A percentile compares a stretch with the other conserved stretches of the same genome.
Conservation (phyloP, 2,113 vertebrate genomes). For the Oenanthe oenanthe region DNA sequence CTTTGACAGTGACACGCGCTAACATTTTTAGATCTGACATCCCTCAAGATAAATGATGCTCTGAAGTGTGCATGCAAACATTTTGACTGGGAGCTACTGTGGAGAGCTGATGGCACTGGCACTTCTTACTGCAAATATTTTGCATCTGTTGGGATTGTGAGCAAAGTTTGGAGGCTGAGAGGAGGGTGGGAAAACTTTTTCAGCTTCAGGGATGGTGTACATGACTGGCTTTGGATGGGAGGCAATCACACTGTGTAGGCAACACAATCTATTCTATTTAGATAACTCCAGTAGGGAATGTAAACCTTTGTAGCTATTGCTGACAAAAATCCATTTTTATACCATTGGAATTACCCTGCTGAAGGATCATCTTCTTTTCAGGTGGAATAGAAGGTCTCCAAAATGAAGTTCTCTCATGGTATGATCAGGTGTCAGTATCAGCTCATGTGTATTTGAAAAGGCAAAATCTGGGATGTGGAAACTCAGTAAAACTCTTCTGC, state of each 20-base stretch:
- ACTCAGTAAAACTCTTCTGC: background rate
- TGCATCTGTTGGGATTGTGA: constrained; percentile 23
- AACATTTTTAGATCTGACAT: constrained; percentile 83
- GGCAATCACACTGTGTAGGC: background rate
- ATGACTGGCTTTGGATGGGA: background rate
- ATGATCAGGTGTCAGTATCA: background rate
- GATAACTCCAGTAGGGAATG: background rate
- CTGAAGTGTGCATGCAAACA: constrained; percentile 73
- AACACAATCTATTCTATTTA: background rate
- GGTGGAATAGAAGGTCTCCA: background rate
- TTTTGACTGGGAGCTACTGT: constrained; percentile 64
- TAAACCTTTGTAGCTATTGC: background rate
- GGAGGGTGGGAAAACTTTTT: background rate
- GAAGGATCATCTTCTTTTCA: background rate
- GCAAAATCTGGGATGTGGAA: background rate
- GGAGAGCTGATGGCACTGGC: background rate
- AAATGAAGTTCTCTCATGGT: background rate
- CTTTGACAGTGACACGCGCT: constrained; percentile 79
- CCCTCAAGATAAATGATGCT: constrained; percentile 81
- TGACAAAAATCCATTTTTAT: background rate
- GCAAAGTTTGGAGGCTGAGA: background rate
- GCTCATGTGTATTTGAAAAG: background rate
- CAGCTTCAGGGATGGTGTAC: background rate
- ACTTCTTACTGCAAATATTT: constrained; percentile 38
- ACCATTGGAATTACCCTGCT: background rate